These are phyloP conservation scores for Loris lydekkerianus DNA, from an alignment of 2,797 vertebrate genomes.

Conservation along the genomic window DNA sequence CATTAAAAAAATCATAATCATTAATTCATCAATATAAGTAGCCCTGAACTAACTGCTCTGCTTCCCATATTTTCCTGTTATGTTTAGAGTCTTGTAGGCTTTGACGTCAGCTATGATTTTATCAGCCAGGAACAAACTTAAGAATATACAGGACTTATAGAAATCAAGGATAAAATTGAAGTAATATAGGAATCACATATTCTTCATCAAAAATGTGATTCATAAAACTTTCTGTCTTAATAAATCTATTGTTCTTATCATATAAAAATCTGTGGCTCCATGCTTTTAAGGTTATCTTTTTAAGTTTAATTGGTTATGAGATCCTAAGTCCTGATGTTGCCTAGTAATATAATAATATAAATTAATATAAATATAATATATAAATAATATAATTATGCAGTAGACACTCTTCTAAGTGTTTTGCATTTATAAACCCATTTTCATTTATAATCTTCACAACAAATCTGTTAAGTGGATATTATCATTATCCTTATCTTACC, in stretches of 20 bases:
- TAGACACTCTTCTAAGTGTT: background rate
- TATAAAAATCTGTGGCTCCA: background rate
- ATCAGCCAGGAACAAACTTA: background rate
- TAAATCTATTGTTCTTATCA: background rate
- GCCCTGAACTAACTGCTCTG: background rate
- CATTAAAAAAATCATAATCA: background rate
- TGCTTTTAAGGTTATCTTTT: background rate
- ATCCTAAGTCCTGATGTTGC: background rate
- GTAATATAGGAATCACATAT: background rate
- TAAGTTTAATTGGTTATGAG: constrained; percentile 10
- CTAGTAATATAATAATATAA: background rate
- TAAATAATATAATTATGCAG: background rate
- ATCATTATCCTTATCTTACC: background rate
- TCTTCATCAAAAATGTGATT: background rate
- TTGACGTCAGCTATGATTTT: background rate
- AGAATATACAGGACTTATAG: background rate
- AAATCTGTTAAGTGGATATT: background rate
- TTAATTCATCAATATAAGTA: background rate
- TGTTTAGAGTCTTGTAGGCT: background rate
- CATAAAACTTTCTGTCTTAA: background rate
- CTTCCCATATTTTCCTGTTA: background rate
- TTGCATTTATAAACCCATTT: background rate
- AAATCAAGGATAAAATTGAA: background rate
- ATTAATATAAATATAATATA: no score
- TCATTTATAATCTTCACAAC: background rate